Evolutionary conservation across 2,797 vertebrate genomes (phyloP).

Genomic region (Falco peregrinus): DNA sequence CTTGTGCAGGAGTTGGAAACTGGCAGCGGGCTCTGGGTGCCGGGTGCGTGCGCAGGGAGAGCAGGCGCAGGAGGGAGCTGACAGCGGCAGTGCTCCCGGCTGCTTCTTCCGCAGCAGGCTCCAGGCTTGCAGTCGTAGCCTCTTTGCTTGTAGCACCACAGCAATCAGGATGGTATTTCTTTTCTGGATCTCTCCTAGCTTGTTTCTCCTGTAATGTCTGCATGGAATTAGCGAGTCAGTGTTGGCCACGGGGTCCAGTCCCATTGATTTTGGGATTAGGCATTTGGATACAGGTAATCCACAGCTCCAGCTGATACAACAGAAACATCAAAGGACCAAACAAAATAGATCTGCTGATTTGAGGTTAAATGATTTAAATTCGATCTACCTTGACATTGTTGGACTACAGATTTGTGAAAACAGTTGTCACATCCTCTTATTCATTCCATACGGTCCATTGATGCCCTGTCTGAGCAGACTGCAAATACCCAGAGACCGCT

Average conservation of each 20-base stretch:
- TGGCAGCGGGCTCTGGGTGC: neutral
- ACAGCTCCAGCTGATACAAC: neutral
- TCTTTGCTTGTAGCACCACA: neutral
- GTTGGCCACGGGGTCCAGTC: neutral
- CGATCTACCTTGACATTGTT: neutral
- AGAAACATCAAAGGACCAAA: neutral
- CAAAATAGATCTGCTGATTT: neutral
- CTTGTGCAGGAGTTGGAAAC: neutral
- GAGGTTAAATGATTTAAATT: neutral
- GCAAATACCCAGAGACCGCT: neutral
- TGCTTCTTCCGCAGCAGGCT: neutral
- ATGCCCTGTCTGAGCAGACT: neutral
- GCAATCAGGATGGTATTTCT: neutral
- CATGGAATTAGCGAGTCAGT: neutral
- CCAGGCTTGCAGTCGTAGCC: neutral
- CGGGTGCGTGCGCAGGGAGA: neutral
- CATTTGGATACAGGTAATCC: neutral
- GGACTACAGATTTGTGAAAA: neutral
- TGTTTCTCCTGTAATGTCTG: neutral
- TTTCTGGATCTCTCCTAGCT: neutral
- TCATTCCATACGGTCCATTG: neutral
- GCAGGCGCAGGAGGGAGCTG: neutral
- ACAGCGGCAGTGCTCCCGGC: neutral
- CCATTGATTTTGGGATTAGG: neutral
- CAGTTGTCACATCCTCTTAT: neutral